phyloP scores from a whole-genome alignment of 92 coral and sea anemone genomes.

The Scolanthus callimorphus region DNA sequence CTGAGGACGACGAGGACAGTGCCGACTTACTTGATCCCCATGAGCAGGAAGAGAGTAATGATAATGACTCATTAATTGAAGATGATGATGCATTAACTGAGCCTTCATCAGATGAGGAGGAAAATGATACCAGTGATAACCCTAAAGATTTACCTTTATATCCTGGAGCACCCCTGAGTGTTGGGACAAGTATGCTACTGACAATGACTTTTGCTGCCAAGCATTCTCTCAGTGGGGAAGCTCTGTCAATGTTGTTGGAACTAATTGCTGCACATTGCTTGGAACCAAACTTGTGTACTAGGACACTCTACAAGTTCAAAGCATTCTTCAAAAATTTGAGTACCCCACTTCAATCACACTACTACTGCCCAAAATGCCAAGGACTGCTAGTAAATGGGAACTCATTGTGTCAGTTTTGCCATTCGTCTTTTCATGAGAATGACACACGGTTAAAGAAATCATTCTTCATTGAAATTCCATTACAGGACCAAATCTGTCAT shows the following conservation, averaged over 20 bases:
- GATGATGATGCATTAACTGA: too few relatives aligned
- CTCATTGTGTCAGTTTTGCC: slow-evolving; percentile 8
- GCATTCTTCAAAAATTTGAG: slow-evolving; percentile 1
- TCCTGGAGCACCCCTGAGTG: slow-evolving; percentile 30
- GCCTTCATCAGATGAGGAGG: too few relatives aligned
- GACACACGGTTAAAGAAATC: slow-evolving; percentile 19
- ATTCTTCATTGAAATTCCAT: slow-evolving; percentile 37
- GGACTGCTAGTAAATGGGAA: slow-evolving; percentile 25
- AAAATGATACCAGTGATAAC: too few relatives aligned
- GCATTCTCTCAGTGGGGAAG: slow-evolving; percentile 21
- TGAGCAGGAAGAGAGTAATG: too few relatives aligned
- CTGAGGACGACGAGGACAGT: too few relatives aligned
- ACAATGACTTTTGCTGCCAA: slow-evolving; percentile 18
- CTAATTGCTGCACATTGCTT: slow-evolving; percentile 22
- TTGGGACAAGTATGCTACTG: slow-evolving; percentile 12
- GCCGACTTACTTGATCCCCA: too few relatives aligned
- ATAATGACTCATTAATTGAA: too few relatives aligned
- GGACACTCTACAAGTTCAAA: slow-evolving; percentile 10
- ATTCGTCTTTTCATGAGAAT: background rate
- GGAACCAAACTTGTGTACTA: slow-evolving; percentile 22
- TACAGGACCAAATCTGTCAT: slow-evolving; percentile 15
- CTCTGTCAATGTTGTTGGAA: slow-evolving; percentile 22
- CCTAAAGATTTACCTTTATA: slow-evolving; percentile 27
- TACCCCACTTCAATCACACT: slow-evolving; percentile 26
- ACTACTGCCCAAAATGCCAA: slow-evolving; percentile 32